Evolutionary conservation across 2,888 invertebrate genomes (phyloP).

Genomic region (Drosophila siamana): DNA sequence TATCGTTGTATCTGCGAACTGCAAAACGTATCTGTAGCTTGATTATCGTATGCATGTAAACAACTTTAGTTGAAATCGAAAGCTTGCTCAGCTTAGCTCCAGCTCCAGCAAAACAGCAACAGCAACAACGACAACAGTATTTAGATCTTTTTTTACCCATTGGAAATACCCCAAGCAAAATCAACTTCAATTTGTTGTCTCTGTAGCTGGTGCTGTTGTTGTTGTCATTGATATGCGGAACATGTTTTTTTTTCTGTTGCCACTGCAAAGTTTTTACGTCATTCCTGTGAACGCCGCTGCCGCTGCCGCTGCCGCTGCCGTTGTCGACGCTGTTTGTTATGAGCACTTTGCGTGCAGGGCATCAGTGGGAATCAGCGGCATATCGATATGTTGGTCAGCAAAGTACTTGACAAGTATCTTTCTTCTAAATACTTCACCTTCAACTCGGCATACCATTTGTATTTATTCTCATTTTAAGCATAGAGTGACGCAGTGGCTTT

Average conservation of each 20-base stretch:
- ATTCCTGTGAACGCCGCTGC: constrained; percentile 44
- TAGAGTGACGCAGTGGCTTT: background rate
- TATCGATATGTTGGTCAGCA: background rate
- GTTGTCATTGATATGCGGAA: constrained; percentile 77
- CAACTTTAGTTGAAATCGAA: constrained; percentile 57
- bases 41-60: constrained; percentile 37
- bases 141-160: constrained; percentile 38
- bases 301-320: constrained; percentile 9
- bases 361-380: constrained; percentile 6
- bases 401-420: background rate
- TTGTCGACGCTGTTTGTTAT: constrained; percentile 36
- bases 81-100: constrained; percentile 24
- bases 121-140: constrained; percentile 6
- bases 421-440: background rate
- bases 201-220: constrained; percentile 31
- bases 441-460: no score
- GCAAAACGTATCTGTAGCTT: constrained; percentile 12
- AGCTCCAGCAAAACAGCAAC: constrained; percentile 5
- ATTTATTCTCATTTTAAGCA: background rate
- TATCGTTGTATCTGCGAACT: constrained; percentile 19
- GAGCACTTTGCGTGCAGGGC: constrained; percentile 56
- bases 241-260: constrained; percentile 69
- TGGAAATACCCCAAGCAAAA: constrained; percentile 52
- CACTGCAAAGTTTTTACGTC: constrained; percentile 72
- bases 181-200: constrained; percentile 53